phyloP scores from a whole-genome alignment of 2,113 vertebrate species.

The Hypomesus transpacificus region DNA sequence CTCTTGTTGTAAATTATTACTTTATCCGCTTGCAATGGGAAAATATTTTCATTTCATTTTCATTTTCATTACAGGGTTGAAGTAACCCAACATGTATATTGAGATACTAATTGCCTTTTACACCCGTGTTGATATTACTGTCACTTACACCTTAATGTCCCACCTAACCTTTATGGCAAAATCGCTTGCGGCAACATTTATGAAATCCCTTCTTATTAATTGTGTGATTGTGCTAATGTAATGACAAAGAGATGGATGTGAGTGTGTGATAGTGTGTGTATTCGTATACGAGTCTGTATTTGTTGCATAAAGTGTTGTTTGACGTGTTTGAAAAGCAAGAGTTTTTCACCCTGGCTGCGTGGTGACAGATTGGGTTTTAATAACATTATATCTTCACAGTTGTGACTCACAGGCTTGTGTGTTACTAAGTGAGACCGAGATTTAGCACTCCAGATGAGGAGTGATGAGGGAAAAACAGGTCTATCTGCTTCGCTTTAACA shows the following conservation, averaged over 20 bases:
- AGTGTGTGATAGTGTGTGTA: conserved; percentile 20
- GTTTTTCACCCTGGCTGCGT: conserved; percentile 49
- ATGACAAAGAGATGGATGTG: conserved; percentile 40
- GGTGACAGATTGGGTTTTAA: conserved; percentile 69
- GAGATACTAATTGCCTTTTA: conserved; percentile 41
- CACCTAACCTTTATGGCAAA: conserved; percentile 51
- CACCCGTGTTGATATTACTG: conserved; percentile 52
- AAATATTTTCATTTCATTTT: conserved; percentile 45
- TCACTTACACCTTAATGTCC: conserved; percentile 48
- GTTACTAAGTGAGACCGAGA: conserved; percentile 61
- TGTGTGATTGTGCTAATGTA: conserved; percentile 48
- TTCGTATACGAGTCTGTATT: conserved; percentile 32
- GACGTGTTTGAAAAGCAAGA: conserved; percentile 59
- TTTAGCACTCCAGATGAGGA: conserved; percentile 62
- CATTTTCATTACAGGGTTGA: conserved; percentile 45
- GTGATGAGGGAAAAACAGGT: conserved; percentile 42
- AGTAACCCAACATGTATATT: conserved; percentile 37
- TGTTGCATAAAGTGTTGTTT: conserved; percentile 50
- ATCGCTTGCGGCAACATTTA: conserved; percentile 49
- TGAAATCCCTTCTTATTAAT: conserved; percentile 56
- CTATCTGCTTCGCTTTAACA: conserved; percentile 51
- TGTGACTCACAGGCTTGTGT: conserved; percentile 60
- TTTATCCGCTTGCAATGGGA: conserved; percentile 47
- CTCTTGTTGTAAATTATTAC: conserved; percentile 32
- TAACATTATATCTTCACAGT: conserved; percentile 66